A percentile compares a stretch with the other conserved stretches of the same genome.
Conservation (phyloP, 2,797 vertebrate species). For the Microcaecilia unicolor region DNA sequence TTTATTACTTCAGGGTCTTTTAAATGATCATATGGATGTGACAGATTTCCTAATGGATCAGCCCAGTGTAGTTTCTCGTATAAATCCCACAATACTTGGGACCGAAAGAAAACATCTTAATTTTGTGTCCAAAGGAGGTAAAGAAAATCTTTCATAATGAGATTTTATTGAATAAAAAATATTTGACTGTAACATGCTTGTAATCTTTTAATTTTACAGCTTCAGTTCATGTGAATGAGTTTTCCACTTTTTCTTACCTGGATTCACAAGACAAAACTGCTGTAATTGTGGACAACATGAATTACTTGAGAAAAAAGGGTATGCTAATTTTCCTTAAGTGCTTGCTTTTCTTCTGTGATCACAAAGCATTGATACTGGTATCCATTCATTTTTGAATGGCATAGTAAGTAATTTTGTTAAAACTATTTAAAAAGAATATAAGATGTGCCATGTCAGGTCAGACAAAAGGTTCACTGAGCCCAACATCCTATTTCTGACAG, state of each 20-base stretch:
- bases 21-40: slow-evolving; percentile 70
- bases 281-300: slow-evolving; percentile 75
- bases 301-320: slow-evolving; percentile 81
- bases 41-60: slow-evolving; percentile 89
- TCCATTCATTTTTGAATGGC: too few relatives aligned
- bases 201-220: slow-evolving; percentile 50
- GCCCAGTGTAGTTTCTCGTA: slow-evolving; percentile 73
- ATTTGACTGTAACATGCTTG: slow-evolving; percentile 5
- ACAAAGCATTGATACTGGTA: too few relatives aligned
- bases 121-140: slow-evolving; percentile 70
- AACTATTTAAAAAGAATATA: too few relatives aligned
- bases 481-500: too few relatives aligned
- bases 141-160: too few relatives aligned
- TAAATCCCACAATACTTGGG: slow-evolving; percentile 75
- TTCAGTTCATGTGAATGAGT: slow-evolving; percentile 73
- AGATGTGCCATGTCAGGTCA: too few relatives aligned
- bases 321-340: slow-evolving; percentile 6
- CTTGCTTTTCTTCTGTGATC: too few relatives aligned
- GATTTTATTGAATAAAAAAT: too few relatives aligned
- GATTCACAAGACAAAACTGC: slow-evolving; percentile 86
- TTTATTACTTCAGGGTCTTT: slow-evolving; percentile 62
- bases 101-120: slow-evolving; percentile 69
- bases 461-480: too few relatives aligned
- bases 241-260: slow-evolving; percentile 79
- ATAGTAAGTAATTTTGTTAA: too few relatives aligned